Percentiles rank a stretch among this genome's conserved stretches.
Evolutionary conservation across 2,888 invertebrate genomes (phyloP).

Genomic region (Lordiphosa fenestrarum): DNA sequence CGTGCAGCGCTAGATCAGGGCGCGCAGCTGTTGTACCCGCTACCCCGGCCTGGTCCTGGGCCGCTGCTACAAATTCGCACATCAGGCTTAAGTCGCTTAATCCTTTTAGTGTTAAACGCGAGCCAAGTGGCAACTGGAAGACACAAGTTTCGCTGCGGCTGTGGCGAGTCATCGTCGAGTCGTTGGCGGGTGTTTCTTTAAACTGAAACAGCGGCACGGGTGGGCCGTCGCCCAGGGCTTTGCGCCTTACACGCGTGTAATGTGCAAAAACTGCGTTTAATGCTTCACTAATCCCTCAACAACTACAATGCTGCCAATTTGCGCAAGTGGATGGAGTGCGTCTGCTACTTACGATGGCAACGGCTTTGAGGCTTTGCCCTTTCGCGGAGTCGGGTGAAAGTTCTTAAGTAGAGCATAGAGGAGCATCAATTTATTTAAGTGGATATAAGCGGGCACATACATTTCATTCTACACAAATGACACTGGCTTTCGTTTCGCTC

Average conservation of each 20-base stretch:
- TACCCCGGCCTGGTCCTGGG: slow-evolving; percentile 29
- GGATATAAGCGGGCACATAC: slow-evolving; percentile 55
- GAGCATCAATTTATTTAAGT: slow-evolving; percentile 69
- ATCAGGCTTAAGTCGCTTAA: slow-evolving; percentile 68
- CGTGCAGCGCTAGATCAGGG: slow-evolving; percentile 39
- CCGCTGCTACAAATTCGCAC: slow-evolving; percentile 66
- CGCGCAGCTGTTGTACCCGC: slow-evolving; percentile 9
- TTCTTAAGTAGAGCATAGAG: slow-evolving; percentile 50
- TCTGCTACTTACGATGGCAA: slow-evolving; percentile 17
- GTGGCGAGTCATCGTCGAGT: slow-evolving; percentile 11
- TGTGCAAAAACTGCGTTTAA: slow-evolving; percentile 76
- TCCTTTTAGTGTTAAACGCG: slow-evolving; percentile 69
- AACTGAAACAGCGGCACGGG: slow-evolving; percentile 28
- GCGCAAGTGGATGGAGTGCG: slow-evolving; percentile 61
- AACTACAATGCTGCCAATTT: slow-evolving; percentile 75
- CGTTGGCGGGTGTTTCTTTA: slow-evolving; percentile 55
- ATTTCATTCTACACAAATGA: slow-evolving; percentile 32
- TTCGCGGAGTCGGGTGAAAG: slow-evolving; percentile 29
- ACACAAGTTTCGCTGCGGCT: slow-evolving; percentile 30
- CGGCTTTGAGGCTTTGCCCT: slow-evolving; percentile 12
- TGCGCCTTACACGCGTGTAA: slow-evolving; percentile 74
- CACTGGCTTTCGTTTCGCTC: slow-evolving; percentile 7
- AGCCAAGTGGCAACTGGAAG: slow-evolving; percentile 54
- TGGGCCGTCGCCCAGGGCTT: slow-evolving; percentile 36
- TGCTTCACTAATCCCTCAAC: slow-evolving; percentile 75